A percentile compares a stretch with the other conserved stretches of the same genome.
These are phyloP conservation scores for Parauchenoglanis ngamensis DNA, from an alignment of 2,797 vertebrate species.

Conservation along the genomic window DNA sequence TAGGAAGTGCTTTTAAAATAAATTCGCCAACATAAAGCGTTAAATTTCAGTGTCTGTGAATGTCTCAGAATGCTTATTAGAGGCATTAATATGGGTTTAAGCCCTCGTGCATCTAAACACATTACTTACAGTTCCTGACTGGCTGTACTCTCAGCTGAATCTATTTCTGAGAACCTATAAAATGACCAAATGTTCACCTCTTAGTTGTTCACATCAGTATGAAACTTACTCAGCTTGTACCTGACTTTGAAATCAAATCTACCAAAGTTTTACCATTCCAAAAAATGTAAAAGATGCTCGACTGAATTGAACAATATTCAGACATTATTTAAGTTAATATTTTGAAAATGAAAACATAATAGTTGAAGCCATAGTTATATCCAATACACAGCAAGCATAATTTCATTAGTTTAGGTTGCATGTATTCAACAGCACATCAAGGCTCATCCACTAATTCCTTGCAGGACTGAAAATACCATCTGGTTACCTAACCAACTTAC, in stretches of 20 bases:
- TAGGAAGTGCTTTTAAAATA: background rate
- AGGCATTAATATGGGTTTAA: background rate
- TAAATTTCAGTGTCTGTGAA: background rate
- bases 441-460: conserved; percentile 25
- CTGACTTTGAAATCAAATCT: background rate
- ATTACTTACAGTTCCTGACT: background rate
- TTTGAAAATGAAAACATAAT: background rate
- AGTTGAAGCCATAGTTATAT: conserved; percentile 2
- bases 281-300: background rate
- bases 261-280: background rate
- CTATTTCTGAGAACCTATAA: no score
- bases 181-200: no score
- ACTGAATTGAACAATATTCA: background rate
- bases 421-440: conserved; percentile 36
- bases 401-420: background rate
- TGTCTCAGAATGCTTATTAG: conserved; percentile 5
- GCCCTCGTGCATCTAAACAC: background rate
- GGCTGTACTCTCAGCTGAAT: no score
- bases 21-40: background rate
- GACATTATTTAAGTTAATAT: background rate
- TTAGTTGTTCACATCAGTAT: background rate
- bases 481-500: conserved; percentile 16
- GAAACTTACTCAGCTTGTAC: background rate
- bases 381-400: background rate
- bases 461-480: conserved; percentile 24